Base-by-base conservation (phyloP, 2,113 vertebrate genomes). In the Hirundichthys speculiger region DNA sequence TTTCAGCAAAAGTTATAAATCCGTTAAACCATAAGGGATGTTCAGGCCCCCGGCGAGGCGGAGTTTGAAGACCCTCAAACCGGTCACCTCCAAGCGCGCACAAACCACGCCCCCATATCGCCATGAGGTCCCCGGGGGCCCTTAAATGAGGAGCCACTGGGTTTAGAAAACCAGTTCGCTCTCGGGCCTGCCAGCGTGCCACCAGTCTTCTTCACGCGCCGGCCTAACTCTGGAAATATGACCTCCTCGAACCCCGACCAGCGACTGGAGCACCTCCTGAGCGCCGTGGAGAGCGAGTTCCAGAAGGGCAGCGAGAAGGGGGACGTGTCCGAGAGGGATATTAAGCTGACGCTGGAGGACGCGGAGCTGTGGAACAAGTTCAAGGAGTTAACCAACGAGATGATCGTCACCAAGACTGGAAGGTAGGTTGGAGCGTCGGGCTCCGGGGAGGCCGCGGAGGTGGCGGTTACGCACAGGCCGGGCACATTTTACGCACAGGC, bases 401-500 rank as follows among this genome's bases (percentile, higher is more conserved):
- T 94, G 93, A 94, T 94, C 15, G 93, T 94, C 70, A 94, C 93
- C 21, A 94, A 94, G 47, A 93, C 93, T 0, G 93, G 93, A 27
- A 90, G 93, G 93, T 94, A 79, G 18, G 80, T 50, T 3, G 0
- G 18, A 1, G 43, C 16, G 20, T 34, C 51, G 25, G n/a, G n/a
- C n/a, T n/a, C n/a, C n/a, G n/a, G n/a, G n/a, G n/a, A n/a, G n/a
- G n/a, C n/a, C n/a, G n/a, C n/a, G n/a, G n/a, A n/a, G n/a, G n/a
- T n/a, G n/a, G n/a, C n/a, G n/a, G n/a, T n/a, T n/a, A n/a, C 12
- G 43, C 8, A 9, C 15, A n/a, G 40, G 13, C 21, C 2, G 21
- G 22, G 7, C 16, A 2, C 3, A n/a, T 56, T 39, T 11, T 69
- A 2, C 64, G 71, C 50, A 39, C 49, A 14, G 13, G 18, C 2